phyloP scores from a whole-genome alignment of 2,888 invertebrate species.

The Willowsia nigromaculata region DNA sequence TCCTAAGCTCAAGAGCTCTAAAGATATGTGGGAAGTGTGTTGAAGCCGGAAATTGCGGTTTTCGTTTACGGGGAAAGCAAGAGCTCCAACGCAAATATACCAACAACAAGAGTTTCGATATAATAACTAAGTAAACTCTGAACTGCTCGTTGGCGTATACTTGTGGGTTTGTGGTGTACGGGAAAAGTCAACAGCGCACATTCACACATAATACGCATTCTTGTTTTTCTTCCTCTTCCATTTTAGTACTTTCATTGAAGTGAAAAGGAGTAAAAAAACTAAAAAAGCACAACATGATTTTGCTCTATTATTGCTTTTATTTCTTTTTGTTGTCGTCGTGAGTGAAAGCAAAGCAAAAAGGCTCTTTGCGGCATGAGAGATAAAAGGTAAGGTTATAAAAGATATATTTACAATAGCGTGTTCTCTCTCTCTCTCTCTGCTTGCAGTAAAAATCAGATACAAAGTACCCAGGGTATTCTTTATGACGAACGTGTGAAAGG shows the following conservation, averaged over 20 bases:
- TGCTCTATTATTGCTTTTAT: conserved; percentile 46
- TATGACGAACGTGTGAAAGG: conserved; percentile 16
- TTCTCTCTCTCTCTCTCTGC: neutral
- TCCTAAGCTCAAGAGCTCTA: conserved; percentile 42
- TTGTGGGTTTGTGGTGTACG: neutral
- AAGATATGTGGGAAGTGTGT: conserved; percentile 38
- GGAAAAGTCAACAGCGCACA: neutral
- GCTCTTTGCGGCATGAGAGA: neutral
- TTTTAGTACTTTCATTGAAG: conserved; percentile 15
- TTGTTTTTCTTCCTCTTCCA: neutral
- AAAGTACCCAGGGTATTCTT: neutral
- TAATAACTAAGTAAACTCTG: neutral
- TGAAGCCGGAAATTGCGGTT: conserved; percentile 68
- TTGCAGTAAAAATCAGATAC: neutral
- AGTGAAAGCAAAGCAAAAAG: conserved; percentile 10
- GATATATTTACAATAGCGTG: neutral
- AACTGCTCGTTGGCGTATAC: neutral
- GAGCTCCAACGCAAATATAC: conserved; percentile 2
- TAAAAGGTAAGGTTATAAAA: conserved; percentile 18
- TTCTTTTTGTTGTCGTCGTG: conserved; percentile 23
- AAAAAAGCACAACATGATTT: conserved; percentile 35
- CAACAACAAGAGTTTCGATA: conserved; percentile 10
- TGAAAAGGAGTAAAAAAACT: conserved; percentile 9
- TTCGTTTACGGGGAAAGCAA: conserved; percentile 49
- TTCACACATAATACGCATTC: neutral